Base-by-base conservation (phyloP, 2,113 vertebrate species). In the Chascanopsetta lugubris region DNA sequence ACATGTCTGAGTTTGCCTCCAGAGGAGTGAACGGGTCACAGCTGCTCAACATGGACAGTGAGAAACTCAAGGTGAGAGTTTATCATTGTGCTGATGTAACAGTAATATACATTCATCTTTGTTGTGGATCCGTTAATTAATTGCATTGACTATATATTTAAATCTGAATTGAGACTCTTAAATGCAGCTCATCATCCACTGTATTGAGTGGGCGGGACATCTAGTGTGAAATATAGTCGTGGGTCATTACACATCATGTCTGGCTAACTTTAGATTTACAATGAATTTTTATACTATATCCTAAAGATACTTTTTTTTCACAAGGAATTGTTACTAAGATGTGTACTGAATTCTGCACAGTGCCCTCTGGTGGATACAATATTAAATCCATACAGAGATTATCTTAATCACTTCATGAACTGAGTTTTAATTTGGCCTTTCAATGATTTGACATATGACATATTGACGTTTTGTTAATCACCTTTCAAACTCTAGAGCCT, bases 21-120 rank as follows among this genome's bases (percentile, higher is more conserved):
- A 93, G 86, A 79, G 92, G 91, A 11, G 75, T 94, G 36, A 90
- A 94, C 13, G 94, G 95, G 17, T 81, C 91, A 24, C 92, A 94
- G 77, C 73, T 95, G 67, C 92, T 95, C 79, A 85, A 86, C 64
- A 90, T 95, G 13, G 93, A 95, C 90, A 94, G 88, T 47, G 92
- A 94, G 6, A 95, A 93, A 84, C 80, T 96, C 47, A 96, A 97
- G 94, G 95, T 94, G 34, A 75, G 79, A n/a, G n/a, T n/a, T n/a
- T n/a, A n/a, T n/a, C n/a, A n/a, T n/a, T n/a, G n/a, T n/a, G n/a
- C n/a, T n/a, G n/a, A n/a, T n/a, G n/a, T n/a, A n/a, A n/a, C n/a
- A n/a, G n/a, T n/a, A n/a, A n/a, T n/a, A n/a, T n/a, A n/a, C n/a
- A n/a, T n/a, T n/a, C n/a, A n/a, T n/a, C n/a, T n/a, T n/a, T n/a